A percentile compares a stretch with the other conserved stretches of the same genome.
These are phyloP conservation scores for Drosophila tristis DNA, from an alignment of 1,140 invertebrate species.

Conservation along the genomic window DNA sequence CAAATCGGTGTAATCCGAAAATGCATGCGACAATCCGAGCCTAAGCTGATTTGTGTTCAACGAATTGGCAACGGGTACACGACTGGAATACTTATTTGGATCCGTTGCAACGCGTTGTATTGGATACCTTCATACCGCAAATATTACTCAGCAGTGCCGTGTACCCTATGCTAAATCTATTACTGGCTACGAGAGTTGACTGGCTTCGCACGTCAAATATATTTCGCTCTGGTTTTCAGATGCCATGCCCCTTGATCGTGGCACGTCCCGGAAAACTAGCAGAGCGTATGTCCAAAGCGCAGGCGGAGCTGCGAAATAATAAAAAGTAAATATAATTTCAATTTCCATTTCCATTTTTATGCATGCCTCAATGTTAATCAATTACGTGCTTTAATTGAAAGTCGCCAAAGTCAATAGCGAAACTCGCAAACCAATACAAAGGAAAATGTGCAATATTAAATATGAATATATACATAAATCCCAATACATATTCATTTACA, in stretches of 20 bases:
- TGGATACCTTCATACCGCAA: too few species aligned
- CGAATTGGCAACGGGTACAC: too few species aligned
- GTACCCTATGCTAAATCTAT: too few species aligned
- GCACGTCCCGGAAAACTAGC: not conserved
- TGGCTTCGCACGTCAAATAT: too few species aligned
- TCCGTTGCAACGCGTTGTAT: too few species aligned
- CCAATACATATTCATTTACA: conserved; percentile 11
- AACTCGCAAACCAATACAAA: conserved; percentile 38
- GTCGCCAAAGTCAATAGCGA: conserved; percentile 69
- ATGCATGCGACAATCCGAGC: conserved; percentile 20
- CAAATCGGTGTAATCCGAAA: conserved; percentile 55
- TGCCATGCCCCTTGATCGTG: too few species aligned
- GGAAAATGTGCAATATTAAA: conserved; percentile 34
- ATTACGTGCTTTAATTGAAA: conserved; percentile 81
- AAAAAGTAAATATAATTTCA: conserved; percentile 77
- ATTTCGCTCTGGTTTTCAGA: too few species aligned
- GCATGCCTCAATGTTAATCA: conserved; percentile 67
- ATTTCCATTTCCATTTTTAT: conserved; percentile 75
- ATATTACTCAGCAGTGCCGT: too few species aligned
- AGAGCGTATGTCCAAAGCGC: conserved; percentile 3
- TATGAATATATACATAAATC: not conserved
- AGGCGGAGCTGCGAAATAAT: conserved; percentile 44
- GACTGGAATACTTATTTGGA: too few species aligned
- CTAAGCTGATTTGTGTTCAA: not conserved
- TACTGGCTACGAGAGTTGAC: too few species aligned